Conservation (phyloP, 2,797 vertebrate species). For the Prionace glauca region DNA sequence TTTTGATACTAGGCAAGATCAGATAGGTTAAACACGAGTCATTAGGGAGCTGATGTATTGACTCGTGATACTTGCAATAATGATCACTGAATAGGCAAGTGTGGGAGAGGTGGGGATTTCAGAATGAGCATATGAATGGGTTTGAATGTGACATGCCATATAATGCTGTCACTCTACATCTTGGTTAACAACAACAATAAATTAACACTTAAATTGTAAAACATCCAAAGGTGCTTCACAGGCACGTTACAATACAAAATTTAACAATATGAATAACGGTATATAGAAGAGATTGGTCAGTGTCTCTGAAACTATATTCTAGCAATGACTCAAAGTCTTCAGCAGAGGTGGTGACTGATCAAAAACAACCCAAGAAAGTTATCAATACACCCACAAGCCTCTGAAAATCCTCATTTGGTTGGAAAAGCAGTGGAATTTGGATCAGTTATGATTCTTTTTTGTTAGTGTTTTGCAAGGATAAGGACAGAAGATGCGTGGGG, state of each 20-base stretch:
- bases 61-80: background rate
- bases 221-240: background rate
- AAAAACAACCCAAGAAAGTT: background rate
- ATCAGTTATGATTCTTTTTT: background rate
- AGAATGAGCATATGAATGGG: background rate
- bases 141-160: background rate
- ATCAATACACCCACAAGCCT: background rate
- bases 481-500: background rate
- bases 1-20: background rate
- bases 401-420: background rate
- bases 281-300: background rate
- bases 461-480: background rate
- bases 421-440: background rate
- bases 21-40: too few relatives aligned
- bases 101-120: background rate
- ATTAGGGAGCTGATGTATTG: background rate
- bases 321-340: background rate
- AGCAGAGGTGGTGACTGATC: background rate
- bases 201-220: background rate
- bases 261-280: background rate
- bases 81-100: background rate
- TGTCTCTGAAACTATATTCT: background rate
- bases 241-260: background rate
- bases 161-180: background rate
- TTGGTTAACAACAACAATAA: background rate